A percentile compares a stretch with the other conserved stretches of the same genome.
Evolutionary conservation across 2,113 vertebrate genomes (phyloP).

Genomic region (Edolisoma coerulescens): DNA sequence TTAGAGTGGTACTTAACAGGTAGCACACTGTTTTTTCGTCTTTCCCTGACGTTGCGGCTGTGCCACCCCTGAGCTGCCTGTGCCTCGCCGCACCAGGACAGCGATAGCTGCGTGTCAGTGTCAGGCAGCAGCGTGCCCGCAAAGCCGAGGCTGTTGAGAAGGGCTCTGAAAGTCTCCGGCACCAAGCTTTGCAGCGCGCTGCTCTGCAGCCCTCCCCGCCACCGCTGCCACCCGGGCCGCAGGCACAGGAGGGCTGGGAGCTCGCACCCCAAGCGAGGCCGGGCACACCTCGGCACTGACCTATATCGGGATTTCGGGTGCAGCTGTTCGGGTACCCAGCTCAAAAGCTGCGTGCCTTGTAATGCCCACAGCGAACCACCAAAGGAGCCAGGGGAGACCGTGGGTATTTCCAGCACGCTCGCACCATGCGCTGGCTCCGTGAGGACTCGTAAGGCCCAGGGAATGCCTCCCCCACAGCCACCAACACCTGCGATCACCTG

Average conservation of each 20-base stretch:
- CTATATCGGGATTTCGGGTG: background rate
- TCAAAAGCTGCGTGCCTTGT: background rate
- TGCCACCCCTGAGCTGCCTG: background rate
- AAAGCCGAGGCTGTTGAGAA: background rate
- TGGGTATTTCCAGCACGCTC: background rate
- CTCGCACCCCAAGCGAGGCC: background rate
- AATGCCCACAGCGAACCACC: background rate
- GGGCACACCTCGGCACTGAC: background rate
- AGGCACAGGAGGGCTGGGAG: background rate
- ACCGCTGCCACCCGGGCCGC: background rate
- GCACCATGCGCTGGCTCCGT: background rate
- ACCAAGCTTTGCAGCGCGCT: fast-evolving
- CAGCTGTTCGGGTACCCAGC: too few species aligned
- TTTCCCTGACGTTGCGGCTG: background rate
- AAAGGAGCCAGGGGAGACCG: background rate
- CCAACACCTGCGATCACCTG: background rate
- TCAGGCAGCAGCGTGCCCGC: background rate
- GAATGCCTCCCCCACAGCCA: background rate
- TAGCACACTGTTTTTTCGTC: background rate
- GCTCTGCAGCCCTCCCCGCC: background rate
- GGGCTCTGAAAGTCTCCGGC: background rate
- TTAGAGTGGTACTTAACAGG: background rate
- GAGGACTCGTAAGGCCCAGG: background rate
- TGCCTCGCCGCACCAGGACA: background rate
- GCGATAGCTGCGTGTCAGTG: fast-evolving